Percentiles rank a stretch among this genome's conserved stretches.
Conservation (phyloP, 2,797 vertebrate species). For the Mallotus villosus region DNA sequence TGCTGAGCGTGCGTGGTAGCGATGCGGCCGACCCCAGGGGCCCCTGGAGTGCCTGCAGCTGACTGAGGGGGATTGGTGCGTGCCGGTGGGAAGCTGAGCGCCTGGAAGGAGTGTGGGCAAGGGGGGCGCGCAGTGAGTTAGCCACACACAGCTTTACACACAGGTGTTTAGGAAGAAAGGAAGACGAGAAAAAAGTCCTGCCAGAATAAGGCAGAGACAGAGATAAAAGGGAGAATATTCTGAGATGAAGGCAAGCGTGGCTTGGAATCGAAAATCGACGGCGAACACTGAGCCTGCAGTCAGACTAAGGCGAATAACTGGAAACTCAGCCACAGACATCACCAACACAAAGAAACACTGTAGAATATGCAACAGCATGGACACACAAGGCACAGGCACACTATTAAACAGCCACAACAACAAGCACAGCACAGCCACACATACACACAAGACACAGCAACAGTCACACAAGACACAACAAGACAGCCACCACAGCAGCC, state of each 20-base stretch:
- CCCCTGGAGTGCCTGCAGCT: conserved; percentile 71
- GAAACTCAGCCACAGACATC: neutral
- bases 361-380: neutral
- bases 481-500: neutral
- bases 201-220: neutral
- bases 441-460: neutral
- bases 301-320: neutral
- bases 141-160: conserved; percentile 6
- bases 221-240: neutral
- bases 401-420: neutral
- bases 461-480: neutral
- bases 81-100: conserved; percentile 66
- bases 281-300: neutral
- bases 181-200: too few species aligned
- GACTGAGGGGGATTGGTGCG: conserved; percentile 74
- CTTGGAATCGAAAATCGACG: neutral
- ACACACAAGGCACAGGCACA: neutral
- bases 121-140: conserved; percentile 23
- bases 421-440: too few species aligned
- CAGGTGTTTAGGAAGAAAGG: neutral
- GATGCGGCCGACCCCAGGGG: conserved; percentile 50
- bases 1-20: conserved; percentile 53
- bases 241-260: neutral
- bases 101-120: conserved; percentile 52
- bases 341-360: neutral